phyloP scores from a whole-genome alignment of 2,797 vertebrate genomes.

The Anisognathus igniventris region DNA sequence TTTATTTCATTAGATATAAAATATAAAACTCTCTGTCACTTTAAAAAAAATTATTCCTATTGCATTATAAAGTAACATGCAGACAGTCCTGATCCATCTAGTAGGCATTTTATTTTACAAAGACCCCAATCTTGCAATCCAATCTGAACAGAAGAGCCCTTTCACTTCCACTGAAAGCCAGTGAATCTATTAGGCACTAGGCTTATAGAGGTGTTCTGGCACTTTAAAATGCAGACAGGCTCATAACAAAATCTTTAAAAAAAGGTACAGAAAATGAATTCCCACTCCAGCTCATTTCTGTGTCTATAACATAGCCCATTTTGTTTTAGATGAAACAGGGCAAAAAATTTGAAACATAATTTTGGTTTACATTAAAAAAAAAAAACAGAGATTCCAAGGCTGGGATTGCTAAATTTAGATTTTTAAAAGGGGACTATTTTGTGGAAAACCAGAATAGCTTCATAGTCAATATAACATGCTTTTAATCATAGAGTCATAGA shows the following conservation, averaged over 20 bases:
- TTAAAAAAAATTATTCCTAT: neutral
- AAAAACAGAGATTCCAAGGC: neutral
- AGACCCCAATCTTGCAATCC: neutral
- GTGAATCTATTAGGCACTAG: neutral
- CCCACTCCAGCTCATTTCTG: neutral
- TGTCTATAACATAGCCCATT: neutral
- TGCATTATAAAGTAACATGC: neutral
- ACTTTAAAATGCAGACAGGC: neutral
- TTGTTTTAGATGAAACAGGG: neutral
- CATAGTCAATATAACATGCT: neutral
- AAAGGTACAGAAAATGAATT: neutral
- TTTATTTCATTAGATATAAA: slow-evolving; percentile 17
- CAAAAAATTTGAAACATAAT: neutral
- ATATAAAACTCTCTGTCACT: neutral
- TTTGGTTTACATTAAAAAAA: neutral
- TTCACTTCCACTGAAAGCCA: neutral
- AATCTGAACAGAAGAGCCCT: neutral
- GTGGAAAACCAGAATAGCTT: neutral
- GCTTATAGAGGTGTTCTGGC: neutral
- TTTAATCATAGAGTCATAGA: neutral
- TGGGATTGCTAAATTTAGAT: neutral
- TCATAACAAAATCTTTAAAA: neutral
- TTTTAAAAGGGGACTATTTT: neutral
- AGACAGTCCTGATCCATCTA: neutral
- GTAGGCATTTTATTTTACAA: slow-evolving; percentile 17